Evolutionary conservation across 2,113 vertebrate species (phyloP), one percentile per base, ranked within the genome.

Genomic region (Psittacula cyanocephala): DNA sequence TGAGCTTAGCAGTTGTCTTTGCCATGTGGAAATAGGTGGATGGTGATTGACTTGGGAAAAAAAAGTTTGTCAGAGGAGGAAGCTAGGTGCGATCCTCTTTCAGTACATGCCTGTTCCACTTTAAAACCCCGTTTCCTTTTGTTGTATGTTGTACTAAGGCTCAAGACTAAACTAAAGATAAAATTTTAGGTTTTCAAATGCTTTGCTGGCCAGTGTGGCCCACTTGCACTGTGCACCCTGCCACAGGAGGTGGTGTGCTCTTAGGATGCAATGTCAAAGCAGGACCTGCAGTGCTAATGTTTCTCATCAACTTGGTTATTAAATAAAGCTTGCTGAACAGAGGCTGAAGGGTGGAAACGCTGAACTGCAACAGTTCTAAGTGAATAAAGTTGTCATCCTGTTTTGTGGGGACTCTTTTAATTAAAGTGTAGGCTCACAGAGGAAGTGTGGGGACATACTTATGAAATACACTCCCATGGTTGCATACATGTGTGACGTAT

Each of bases 401-500:
- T 64, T 91, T 52, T 82, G 68, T 86, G 50, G 59, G 39, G 80
- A 74, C 17, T 84, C 78, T 77, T 88, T 96, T 88, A 94, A 92
- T 93, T 97, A 81, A 88, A 93, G 75, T 6, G 13, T 44, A 93
- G 86, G 49, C 79, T 87, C 55, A 91, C 57, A 93, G 81, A 70
- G n/a, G 85, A 86, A 75, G 68, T 59, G 80, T 69, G 75, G 65
- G 80, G 62, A 81, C 62, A 86, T 63, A 75, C 55, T 90, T 86
- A 60, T 2, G 64, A 88, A 95, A 96, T 78, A 93, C 89, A 78
- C 46, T 89, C 52, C 69, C 14, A 5, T 50, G 71, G 86, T 64
- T 95, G 72, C 88, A 67, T 88, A 82, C 39, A 35, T 50, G 71
- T 85, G 60, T 97, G 96, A 97, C 93, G 79, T 95, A 89, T 86